Evolutionary conservation across 2,113 vertebrate species (phyloP).

Genomic region (Labeo catla): DNA sequence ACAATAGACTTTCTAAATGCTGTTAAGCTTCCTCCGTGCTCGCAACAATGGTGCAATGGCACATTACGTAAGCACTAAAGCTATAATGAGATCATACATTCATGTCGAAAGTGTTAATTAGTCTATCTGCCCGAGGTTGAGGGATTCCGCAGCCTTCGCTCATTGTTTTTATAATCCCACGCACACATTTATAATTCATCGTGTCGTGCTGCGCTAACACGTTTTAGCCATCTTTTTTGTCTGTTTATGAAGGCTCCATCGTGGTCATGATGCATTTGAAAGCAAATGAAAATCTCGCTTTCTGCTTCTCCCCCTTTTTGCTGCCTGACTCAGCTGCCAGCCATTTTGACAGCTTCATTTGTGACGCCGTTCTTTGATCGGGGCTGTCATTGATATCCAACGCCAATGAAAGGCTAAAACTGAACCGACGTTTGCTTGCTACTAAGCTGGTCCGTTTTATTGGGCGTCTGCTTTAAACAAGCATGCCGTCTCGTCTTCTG

Average conservation of each 20-base stretch:
- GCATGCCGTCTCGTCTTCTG: slow-evolving; percentile 62
- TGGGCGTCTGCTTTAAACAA: slow-evolving; percentile 65
- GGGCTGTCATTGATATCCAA: slow-evolving; percentile 72
- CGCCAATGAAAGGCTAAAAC: slow-evolving; percentile 69
- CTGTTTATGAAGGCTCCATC: slow-evolving; percentile 65
- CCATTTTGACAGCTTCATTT: slow-evolving; percentile 78
- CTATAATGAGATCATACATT: slow-evolving; percentile 75
- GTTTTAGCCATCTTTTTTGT: slow-evolving; percentile 57
- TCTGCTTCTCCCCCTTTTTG: slow-evolving; percentile 15
- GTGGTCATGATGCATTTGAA: slow-evolving; percentile 70
- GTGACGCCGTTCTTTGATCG: slow-evolving; percentile 73
- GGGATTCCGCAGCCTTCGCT: slow-evolving; percentile 70
- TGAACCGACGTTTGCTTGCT: slow-evolving; percentile 42
- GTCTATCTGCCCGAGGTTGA: slow-evolving; percentile 68
- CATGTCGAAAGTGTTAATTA: slow-evolving; percentile 78
- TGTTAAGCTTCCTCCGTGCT: slow-evolving; percentile 59
- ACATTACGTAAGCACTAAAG: slow-evolving; percentile 71
- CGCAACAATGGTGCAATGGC: slow-evolving; percentile 65
- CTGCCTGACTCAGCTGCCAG: slow-evolving; percentile 70
- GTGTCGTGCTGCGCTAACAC: slow-evolving; percentile 56
- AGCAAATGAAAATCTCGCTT: slow-evolving; percentile 68
- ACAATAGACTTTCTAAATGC: slow-evolving; percentile 55
- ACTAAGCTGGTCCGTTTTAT: slow-evolving; percentile 51
- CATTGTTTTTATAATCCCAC: slow-evolving; percentile 73
- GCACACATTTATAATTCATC: slow-evolving; percentile 76